These are phyloP conservation scores for Trinorchestia longiramus DNA, from an alignment of 1,140 invertebrate species.

Conservation along the genomic window DNA sequence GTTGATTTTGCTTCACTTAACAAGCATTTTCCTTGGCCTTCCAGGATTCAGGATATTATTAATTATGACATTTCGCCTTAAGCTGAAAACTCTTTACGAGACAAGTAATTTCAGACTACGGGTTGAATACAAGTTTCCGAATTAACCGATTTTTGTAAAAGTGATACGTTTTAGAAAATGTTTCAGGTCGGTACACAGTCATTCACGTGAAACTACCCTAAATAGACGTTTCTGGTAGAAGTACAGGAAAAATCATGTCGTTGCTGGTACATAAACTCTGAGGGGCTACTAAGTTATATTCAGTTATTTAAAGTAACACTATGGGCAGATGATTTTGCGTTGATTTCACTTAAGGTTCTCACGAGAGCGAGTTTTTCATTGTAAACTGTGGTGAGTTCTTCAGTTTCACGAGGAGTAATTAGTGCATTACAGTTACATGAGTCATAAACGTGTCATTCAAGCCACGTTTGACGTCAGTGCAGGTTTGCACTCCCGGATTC, in stretches of 20 bases:
- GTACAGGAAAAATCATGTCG: not conserved
- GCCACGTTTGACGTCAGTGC: not conserved
- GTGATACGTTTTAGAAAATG: not conserved
- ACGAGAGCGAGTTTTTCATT: not conserved
- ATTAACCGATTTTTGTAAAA: not conserved
- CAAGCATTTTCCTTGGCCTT: not conserved
- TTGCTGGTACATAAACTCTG: not conserved
- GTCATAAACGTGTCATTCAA: not conserved
- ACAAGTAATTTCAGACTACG: not conserved
- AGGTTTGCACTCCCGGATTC: not conserved
- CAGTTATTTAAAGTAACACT: not conserved
- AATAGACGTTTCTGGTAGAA: not conserved
- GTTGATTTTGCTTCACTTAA: not conserved
- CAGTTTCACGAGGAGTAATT: not conserved
- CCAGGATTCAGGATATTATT: not conserved
- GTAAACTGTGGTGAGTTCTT: not conserved
- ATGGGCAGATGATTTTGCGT: not conserved
- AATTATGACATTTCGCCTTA: not conserved
- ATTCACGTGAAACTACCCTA: not conserved
- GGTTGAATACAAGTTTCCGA: not conserved
- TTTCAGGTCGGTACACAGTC: not conserved
- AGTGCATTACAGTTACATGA: not conserved
- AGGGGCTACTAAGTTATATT: not conserved
- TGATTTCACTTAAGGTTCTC: not conserved
- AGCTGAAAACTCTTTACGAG: not conserved